These are phyloP conservation scores for Drosophila mulleri DNA, from an alignment of 2,888 invertebrate species.

Conservation along the genomic window DNA sequence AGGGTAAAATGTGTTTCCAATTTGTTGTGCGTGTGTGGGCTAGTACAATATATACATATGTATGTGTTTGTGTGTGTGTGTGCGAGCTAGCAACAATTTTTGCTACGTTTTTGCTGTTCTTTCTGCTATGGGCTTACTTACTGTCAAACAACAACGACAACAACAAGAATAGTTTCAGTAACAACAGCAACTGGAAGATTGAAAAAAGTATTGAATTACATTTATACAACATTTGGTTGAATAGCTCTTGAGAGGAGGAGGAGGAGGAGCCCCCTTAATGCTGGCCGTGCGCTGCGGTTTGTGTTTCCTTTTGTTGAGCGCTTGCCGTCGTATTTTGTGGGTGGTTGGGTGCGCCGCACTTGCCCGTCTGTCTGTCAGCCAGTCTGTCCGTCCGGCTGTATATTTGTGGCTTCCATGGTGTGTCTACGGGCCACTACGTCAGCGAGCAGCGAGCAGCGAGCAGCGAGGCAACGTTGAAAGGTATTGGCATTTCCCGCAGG, in stretches of 20 bases:
- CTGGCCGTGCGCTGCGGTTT: slow-evolving; percentile 64
- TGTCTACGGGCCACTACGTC: slow-evolving; percentile 39
- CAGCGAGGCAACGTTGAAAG: slow-evolving; percentile 33
- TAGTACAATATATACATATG: background rate
- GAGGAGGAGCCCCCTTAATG: slow-evolving; percentile 13
- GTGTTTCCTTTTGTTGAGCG: slow-evolving; percentile 69
- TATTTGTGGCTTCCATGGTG: slow-evolving; percentile 62
- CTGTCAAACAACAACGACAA: slow-evolving; percentile 16
- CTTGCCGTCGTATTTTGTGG: slow-evolving; percentile 25
- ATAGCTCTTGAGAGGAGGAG: slow-evolving; percentile 63
- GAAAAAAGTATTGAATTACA: slow-evolving; percentile 80
- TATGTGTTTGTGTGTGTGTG: slow-evolving; percentile 20
- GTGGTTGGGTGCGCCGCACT: slow-evolving; percentile 37
- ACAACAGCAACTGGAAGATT: slow-evolving; percentile 55
- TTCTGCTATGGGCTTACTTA: slow-evolving; percentile 29
- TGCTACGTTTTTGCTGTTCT: slow-evolving; percentile 41
- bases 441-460: slow-evolving; percentile 31
- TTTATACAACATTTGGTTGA: slow-evolving; percentile 78
- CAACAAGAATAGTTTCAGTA: slow-evolving; percentile 8
- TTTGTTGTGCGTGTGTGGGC: slow-evolving; percentile 55
- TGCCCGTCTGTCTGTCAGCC: slow-evolving; percentile 24
- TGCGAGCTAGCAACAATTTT: slow-evolving; percentile 14
- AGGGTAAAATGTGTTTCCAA: slow-evolving; percentile 80
- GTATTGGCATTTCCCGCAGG: slow-evolving; percentile 70
- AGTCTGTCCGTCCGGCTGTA: slow-evolving; percentile 14